Evolutionary conservation across 2,888 invertebrate species (phyloP).

Genomic region (Notodonta ziczac): DNA sequence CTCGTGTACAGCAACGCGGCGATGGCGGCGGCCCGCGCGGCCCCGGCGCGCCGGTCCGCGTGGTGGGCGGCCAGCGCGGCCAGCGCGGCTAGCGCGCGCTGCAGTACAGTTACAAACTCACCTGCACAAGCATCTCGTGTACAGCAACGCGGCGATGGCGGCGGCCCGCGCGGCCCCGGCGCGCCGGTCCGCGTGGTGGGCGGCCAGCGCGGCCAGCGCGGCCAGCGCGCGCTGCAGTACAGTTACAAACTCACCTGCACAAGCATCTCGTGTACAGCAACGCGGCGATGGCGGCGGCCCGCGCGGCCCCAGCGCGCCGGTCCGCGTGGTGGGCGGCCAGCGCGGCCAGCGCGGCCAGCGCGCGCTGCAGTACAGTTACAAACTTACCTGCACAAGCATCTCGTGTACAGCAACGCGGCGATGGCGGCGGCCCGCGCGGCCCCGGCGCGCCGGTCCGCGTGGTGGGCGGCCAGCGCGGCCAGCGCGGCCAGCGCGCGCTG

Average conservation of each 20-base stretch:
- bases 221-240: slow-evolving; percentile 67
- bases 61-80: slow-evolving; percentile 59
- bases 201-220: slow-evolving; percentile 59
- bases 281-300: slow-evolving; percentile 50
- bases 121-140: slow-evolving; percentile 63
- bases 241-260: slow-evolving; percentile 49
- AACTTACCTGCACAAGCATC: slow-evolving; percentile 63
- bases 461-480: slow-evolving; percentile 58
- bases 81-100: slow-evolving; percentile 61
- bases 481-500: slow-evolving; percentile 63
- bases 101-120: slow-evolving; percentile 49
- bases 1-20: slow-evolving; percentile 58
- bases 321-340: slow-evolving; percentile 55
- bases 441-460: slow-evolving; percentile 41
- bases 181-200: slow-evolving; percentile 44
- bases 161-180: slow-evolving; percentile 44
- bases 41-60: slow-evolving; percentile 42
- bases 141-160: slow-evolving; percentile 54
- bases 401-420: slow-evolving; percentile 55
- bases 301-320: slow-evolving; percentile 37
- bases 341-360: slow-evolving; percentile 61
- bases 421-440: slow-evolving; percentile 46
- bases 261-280: slow-evolving; percentile 62
- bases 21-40: slow-evolving; percentile 45
- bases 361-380: slow-evolving; percentile 53